Base-by-base conservation (phyloP, 2,888 invertebrate genomes). In the Tetragnatha montana region DNA sequence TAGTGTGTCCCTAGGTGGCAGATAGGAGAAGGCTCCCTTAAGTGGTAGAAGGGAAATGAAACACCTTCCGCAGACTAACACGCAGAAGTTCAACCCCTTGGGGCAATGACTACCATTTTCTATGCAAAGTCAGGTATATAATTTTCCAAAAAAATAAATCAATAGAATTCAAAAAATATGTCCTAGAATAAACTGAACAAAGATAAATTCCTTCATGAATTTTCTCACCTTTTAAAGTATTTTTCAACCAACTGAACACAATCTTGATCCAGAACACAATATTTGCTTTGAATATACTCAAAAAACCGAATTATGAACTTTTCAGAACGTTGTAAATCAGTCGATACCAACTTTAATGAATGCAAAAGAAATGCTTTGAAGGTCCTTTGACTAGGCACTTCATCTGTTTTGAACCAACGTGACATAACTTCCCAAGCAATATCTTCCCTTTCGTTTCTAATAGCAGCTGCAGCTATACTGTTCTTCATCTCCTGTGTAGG, bases 361-460 rank as follows among this genome's bases (percentile, higher is more conserved):
- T 76, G 71, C 47, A 75, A 70, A 12, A 89, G 7, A 71, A 81
- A 78, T 35, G 81, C 81, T 60, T 78, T 47, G 14, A 89, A 35
- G 0, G 85, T 85, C 49, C 10, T 19, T n/a, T 78, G 22, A 71
- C n/a, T 35, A 14, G 75, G 75, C 21, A 12, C 8, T 6, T 78
- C 49, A 7, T 68, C 51, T n/a, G 12, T 8, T 47, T 76, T 85
- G 0, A 85, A 22, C 89, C 85, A 85, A 19, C 47, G 76, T 17
- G 21, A 68, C 14, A 89, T 2, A 8, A 89, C 71, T 22, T 89
- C 81, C 89, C 89, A 89, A 47, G 85, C 89, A 3, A 89, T 51
- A 21, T 12, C 7, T 60, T 89, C 85, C 51, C 85, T 71, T n/a
- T 19, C 17, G 50, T 89, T 89, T 51, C 71, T 81, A 50, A 89